These are phyloP conservation scores for Oxygymnocypris stewartii DNA, from an alignment of 2,113 vertebrate genomes.

Conservation along the genomic window DNA sequence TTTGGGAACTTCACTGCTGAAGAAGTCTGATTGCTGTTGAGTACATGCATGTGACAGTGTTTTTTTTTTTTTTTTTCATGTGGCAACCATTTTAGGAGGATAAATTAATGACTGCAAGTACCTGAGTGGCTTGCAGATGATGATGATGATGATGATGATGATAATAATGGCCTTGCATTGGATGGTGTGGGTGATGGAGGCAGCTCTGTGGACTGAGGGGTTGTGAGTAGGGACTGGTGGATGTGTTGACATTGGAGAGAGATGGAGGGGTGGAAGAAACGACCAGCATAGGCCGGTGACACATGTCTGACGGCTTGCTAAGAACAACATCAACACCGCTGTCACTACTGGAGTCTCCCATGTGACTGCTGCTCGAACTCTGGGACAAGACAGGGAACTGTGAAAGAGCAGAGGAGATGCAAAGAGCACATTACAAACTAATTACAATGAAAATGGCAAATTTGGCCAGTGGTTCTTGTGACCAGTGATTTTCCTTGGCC, in stretches of 20 bases:
- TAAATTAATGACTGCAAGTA: constrained; percentile 47
- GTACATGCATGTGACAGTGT: neutral
- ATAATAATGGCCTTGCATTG: constrained; percentile 73
- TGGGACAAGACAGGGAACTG: constrained; percentile 83
- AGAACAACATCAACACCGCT: constrained; percentile 80
- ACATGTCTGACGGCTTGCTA: constrained; percentile 81
- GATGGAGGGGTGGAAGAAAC: constrained; percentile 70
- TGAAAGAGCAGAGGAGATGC: constrained; percentile 72
- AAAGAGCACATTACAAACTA: neutral
- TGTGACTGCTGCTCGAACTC: constrained; percentile 72
- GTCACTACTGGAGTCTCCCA: constrained; percentile 79
- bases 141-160: constrained; percentile 68
- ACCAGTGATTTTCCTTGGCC: neutral
- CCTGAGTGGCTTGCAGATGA: constrained; percentile 72
- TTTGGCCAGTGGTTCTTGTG: neutral
- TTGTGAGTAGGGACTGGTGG: constrained; percentile 80
- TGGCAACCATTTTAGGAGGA: neutral
- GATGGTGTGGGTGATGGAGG: constrained; percentile 83
- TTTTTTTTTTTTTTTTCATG: no score
- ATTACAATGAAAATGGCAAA: neutral
- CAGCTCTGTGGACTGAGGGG: constrained; percentile 84
- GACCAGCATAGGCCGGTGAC: constrained; percentile 80
- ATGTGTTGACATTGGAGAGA: constrained; percentile 74
- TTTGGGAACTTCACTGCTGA: neutral
- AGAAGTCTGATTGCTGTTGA: neutral